phyloP scores from a whole-genome alignment of 1,140 invertebrate genomes.

The Psix sp. region DNA sequence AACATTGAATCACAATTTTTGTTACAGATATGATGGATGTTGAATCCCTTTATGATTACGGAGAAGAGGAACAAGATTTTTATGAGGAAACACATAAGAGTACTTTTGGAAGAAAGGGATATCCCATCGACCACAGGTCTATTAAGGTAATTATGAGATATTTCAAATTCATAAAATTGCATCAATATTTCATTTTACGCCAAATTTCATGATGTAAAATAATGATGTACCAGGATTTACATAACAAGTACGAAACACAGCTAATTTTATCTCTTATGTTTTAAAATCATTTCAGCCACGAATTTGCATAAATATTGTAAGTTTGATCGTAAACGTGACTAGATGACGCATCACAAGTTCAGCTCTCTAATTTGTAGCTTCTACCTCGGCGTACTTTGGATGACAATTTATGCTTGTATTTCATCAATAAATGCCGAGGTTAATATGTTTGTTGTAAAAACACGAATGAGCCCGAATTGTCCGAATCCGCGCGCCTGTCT shows the following conservation, averaged over 20 bases:
- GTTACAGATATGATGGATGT: slow-evolving; percentile 73
- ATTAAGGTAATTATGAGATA: slow-evolving; percentile 65
- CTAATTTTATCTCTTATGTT: no score
- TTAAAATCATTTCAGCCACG: no score
- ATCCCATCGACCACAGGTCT: slow-evolving; percentile 73
- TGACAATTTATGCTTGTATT: no score
- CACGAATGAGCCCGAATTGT: slow-evolving; percentile 16
- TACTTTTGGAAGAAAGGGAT: slow-evolving; percentile 70
- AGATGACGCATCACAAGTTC: no score
- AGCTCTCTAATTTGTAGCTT: no score
- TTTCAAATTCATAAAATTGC: neutral
- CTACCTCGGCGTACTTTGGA: no score
- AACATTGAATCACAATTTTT: slow-evolving; percentile 40
- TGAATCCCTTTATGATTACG: slow-evolving; percentile 76
- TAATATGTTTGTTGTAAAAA: slow-evolving; percentile 24
- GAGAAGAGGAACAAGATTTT: slow-evolving; percentile 75
- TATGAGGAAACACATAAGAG: slow-evolving; percentile 70
- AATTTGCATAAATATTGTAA: no score
- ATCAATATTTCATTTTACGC: neutral
- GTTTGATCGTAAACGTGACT: no score
- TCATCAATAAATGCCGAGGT: no score
- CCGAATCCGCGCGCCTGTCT: slow-evolving; percentile 46
- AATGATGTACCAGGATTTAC: no score
- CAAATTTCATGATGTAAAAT: neutral
- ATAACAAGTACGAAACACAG: no score